These are phyloP conservation scores for Orchestia grillus DNA, from an alignment of 1,140 invertebrate genomes.

Conservation along the genomic window DNA sequence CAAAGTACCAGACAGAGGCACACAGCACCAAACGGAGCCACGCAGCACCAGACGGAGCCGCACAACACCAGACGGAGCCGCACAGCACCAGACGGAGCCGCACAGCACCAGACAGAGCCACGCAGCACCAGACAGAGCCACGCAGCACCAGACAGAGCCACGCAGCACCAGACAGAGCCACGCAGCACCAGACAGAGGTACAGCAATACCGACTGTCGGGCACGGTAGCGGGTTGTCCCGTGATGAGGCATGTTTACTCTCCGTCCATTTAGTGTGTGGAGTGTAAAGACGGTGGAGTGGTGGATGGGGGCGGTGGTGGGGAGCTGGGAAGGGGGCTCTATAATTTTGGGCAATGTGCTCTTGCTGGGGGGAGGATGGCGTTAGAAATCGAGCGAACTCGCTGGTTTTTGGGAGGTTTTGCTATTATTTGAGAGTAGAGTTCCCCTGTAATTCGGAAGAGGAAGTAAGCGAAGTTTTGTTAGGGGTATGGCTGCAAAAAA, in stretches of 20 bases:
- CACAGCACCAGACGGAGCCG: too few relatives aligned
- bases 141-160: too few relatives aligned
- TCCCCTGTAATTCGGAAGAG: too few relatives aligned
- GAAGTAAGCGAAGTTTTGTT: too few relatives aligned
- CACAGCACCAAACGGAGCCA: too few relatives aligned
- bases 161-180: too few relatives aligned
- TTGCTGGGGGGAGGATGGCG: neutral
- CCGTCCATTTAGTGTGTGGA: neutral
- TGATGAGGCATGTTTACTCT: neutral
- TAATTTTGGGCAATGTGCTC: neutral
- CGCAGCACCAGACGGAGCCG: neutral
- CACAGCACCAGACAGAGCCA: neutral
- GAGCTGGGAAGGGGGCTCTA: neutral
- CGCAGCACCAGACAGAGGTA: too few relatives aligned
- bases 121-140: neutral
- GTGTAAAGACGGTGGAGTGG: conserved; percentile 5
- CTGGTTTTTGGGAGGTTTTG: too few relatives aligned
- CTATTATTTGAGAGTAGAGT: too few relatives aligned
- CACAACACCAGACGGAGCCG: neutral
- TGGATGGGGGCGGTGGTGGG: neutral
- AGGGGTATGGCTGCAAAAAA: too few relatives aligned
- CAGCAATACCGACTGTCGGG: neutral
- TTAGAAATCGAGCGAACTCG: too few relatives aligned
- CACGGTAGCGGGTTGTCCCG: neutral
- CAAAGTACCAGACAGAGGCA: neutral